These are phyloP conservation scores for Oikopleura vanhoeffeni DNA, from an alignment of 23 tunicate genomes.

Conservation along the genomic window DNA sequence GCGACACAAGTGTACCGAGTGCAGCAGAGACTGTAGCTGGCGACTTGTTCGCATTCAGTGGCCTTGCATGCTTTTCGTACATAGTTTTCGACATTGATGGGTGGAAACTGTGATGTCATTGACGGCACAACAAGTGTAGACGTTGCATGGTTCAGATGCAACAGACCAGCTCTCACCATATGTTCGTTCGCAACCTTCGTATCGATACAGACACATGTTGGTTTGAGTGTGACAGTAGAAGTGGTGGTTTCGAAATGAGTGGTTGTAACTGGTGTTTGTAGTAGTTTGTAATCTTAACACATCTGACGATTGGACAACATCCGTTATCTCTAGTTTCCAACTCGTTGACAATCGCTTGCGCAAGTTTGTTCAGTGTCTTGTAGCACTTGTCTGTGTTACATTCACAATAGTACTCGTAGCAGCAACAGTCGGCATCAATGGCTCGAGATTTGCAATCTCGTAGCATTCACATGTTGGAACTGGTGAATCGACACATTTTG, in stretches of 20 bases:
- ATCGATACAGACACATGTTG: slow-evolving; percentile 10
- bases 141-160: background rate
- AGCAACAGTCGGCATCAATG: slow-evolving; percentile 29
- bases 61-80: background rate
- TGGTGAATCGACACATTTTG: background rate
- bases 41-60: slow-evolving; percentile 12
- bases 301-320: background rate
- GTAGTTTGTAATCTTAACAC: background rate
- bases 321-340: background rate
- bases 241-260: background rate
- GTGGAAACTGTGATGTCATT: background rate
- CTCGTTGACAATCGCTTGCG: slow-evolving; percentile 28
- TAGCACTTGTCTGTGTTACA: slow-evolving; percentile 36
- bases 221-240: background rate
- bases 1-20: slow-evolving; percentile 27
- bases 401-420: slow-evolving; percentile 26
- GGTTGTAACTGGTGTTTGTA: background rate
- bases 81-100: background rate
- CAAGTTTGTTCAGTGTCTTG: slow-evolving; percentile 18
- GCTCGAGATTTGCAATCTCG: slow-evolving; percentile 1
- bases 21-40: slow-evolving; percentile 33
- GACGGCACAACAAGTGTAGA: slow-evolving; percentile 10
- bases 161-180: slow-evolving; percentile 2
- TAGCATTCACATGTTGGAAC: background rate
- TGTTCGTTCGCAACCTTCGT: background rate